A percentile compares a stretch with the other conserved stretches of the same genome.
phyloP scores from a whole-genome alignment of 2,888 invertebrate genomes.

The Pantelozetes paolii region DNA sequence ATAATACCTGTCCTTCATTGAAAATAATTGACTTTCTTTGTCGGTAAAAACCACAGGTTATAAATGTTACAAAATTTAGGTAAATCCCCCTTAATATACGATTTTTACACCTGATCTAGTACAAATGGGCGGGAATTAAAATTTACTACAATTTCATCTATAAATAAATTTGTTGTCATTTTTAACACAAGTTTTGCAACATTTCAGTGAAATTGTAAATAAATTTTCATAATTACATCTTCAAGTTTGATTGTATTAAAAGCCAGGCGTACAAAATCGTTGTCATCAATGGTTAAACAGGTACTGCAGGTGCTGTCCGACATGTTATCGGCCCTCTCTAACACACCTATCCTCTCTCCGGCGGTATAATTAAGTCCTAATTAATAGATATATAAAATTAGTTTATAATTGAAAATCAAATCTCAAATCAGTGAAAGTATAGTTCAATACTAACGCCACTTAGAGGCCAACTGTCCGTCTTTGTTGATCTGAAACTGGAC shows the following conservation, averaged over 20 bases:
- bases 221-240: constrained; percentile 23
- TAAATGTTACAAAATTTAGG: too few species aligned
- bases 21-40: too few species aligned
- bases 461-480: constrained; percentile 16
- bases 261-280: constrained; percentile 20
- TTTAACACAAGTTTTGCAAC: too few species aligned
- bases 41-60: too few species aligned
- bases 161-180: too few species aligned
- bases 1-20: too few species aligned
- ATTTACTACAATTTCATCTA: too few species aligned
- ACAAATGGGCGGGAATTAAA: too few species aligned
- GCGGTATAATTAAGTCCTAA: not conserved
- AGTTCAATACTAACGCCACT: constrained; percentile 4
- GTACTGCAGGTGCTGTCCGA: not conserved
- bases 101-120: too few species aligned
- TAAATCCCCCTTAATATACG: too few species aligned
- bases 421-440: not conserved
- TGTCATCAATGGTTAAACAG: constrained; percentile 1
- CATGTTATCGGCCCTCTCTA: not conserved
- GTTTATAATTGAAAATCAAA: not conserved
- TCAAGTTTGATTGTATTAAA: constrained; percentile 29
- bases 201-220: not conserved
- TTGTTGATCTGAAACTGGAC: not conserved
- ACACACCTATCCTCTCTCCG: not conserved
- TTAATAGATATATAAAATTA: not conserved